phyloP scores from a whole-genome alignment of 2,888 invertebrate genomes.

The Aromia moschata region DNA sequence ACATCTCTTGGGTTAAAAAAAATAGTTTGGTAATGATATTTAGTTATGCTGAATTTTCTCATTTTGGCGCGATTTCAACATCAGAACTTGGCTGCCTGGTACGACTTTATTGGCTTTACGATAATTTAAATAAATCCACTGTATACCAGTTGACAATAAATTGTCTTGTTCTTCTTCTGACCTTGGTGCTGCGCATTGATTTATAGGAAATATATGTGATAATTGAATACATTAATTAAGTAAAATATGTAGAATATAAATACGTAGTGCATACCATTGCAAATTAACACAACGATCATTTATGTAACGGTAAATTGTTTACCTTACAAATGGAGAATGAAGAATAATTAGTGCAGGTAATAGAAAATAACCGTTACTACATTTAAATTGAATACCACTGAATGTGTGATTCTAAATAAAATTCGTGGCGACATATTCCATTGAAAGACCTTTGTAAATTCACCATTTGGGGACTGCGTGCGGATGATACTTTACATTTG shows the following conservation, averaged over 20 bases:
- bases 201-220: neutral
- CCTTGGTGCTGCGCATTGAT: neutral
- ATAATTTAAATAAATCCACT: neutral
- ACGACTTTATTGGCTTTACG: neutral
- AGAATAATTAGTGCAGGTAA: too few species aligned
- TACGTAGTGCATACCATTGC: neutral
- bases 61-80: neutral
- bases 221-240: too few species aligned
- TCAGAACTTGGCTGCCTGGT: neutral
- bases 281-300: neutral
- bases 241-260: neutral
- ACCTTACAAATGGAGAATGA: too few species aligned
- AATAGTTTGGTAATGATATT: neutral
- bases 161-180: neutral
- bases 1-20: neutral
- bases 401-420: too few species aligned
- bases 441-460: too few species aligned
- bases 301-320: neutral
- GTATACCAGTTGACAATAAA: neutral
- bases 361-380: too few species aligned
- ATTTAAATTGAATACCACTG: too few species aligned
- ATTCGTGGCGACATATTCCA: too few species aligned
- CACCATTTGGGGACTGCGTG: too few species aligned
- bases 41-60: neutral
- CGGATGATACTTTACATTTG: too few species aligned